phyloP scores from a whole-genome alignment of 2,888 invertebrate species.

The Herminia tarsipennalis region DNA sequence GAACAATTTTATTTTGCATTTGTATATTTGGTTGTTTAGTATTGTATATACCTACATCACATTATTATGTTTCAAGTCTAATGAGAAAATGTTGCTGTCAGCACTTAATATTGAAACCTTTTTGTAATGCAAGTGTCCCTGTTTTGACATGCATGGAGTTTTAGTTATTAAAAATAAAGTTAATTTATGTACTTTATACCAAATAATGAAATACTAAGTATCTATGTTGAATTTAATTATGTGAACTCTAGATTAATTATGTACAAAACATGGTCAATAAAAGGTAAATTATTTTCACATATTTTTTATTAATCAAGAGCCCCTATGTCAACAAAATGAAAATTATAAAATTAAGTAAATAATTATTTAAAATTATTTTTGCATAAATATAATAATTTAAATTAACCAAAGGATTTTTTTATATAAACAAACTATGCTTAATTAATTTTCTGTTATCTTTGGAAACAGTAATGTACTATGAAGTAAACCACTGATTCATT shows the following conservation, averaged over 20 bases:
- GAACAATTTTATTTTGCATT: constrained; percentile 23
- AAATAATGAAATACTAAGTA: constrained; percentile 32
- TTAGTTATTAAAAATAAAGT: no score
- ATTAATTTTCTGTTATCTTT: constrained; percentile 20
- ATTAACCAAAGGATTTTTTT: no score
- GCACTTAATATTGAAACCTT: not conserved
- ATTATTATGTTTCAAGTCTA: constrained; percentile 3
- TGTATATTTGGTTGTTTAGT: constrained; percentile 24
- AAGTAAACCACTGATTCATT: constrained; percentile 53
- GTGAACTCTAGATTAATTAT: constrained; percentile 28
- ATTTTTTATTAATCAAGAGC: constrained; percentile 26
- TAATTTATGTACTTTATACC: constrained; percentile 21
- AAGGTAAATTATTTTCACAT: constrained; percentile 39
- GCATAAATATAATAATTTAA: no score
- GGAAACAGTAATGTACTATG: constrained; percentile 15
- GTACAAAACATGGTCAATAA: constrained; percentile 40
- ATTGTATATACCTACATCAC: constrained; percentile 10
- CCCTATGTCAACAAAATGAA: no score
- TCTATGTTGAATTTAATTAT: constrained; percentile 21
- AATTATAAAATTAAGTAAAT: no score
- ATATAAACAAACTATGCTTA: not conserved
- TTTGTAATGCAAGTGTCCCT: not conserved
- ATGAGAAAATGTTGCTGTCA: no score
- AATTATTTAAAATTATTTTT: no score
- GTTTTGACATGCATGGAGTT: not conserved